Conservation (phyloP, 2,113 vertebrate species). For the Forbesichthys papilliferus region DNA sequence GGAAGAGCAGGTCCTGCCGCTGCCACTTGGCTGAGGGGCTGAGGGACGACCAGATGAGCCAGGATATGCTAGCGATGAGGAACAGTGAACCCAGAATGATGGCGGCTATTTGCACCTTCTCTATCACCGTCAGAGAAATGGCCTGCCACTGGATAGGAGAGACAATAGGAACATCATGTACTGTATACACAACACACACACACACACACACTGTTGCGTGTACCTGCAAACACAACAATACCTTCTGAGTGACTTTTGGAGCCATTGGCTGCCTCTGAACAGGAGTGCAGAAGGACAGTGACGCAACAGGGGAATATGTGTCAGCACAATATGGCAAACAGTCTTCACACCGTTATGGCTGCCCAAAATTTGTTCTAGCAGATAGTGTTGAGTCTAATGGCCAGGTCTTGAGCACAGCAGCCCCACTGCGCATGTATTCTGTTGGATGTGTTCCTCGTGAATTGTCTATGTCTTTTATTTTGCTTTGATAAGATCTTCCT, state of each 20-base stretch:
- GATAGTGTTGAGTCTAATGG: slow-evolving; percentile 13
- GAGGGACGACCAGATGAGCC: slow-evolving; percentile 95
- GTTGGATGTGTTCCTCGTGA: slow-evolving; percentile 4
- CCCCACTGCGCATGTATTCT: neutral
- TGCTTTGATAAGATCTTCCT: neutral
- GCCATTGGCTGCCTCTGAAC: slow-evolving; percentile 31
- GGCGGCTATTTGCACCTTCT: slow-evolving; percentile 94
- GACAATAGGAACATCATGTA: neutral
- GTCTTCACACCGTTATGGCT: slow-evolving; percentile 43
- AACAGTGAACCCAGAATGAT: slow-evolving; percentile 93
- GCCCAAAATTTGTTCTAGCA: slow-evolving; percentile 42
- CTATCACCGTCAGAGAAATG: slow-evolving; percentile 93
- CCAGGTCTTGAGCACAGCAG: slow-evolving; percentile 13
- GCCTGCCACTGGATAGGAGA: slow-evolving; percentile 85
- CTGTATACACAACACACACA: slow-evolving; percentile 11
- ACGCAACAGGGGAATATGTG: slow-evolving; percentile 52
- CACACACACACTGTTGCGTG: slow-evolving; percentile 3
- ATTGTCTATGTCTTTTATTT: slow-evolving; percentile 22
- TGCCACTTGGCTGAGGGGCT: slow-evolving; percentile 97
- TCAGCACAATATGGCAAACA: slow-evolving; percentile 61
- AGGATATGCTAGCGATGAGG: slow-evolving; percentile 95
- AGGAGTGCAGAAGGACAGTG: slow-evolving; percentile 48
- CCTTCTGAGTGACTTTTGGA: slow-evolving; percentile 35
- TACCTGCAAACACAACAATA: slow-evolving; percentile 18
- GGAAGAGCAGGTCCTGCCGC: slow-evolving; percentile 93